Base-by-base conservation (phyloP, 2,113 vertebrate genomes). In the Oophaga pumilio region DNA sequence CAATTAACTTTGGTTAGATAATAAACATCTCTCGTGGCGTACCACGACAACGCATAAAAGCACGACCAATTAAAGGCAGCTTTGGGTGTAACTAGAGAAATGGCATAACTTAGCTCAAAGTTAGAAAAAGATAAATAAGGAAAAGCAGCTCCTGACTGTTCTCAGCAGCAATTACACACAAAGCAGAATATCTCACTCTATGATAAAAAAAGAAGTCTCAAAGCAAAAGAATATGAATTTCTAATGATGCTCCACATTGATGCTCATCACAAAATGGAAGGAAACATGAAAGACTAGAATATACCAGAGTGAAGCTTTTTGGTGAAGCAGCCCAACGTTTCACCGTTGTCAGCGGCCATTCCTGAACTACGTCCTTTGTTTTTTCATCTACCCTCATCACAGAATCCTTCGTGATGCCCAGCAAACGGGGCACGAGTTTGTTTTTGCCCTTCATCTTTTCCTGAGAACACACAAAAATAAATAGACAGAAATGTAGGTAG, bases 371-470 rank as follows among this genome's bases (percentile, higher is more conserved):
- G 0, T 99, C 98, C 93, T 99, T 99, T 71, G 97, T 99, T 94
- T 96, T 98, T 94, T 99, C 98, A 15, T 99, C 98, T 91, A 99
- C 98, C 1, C 98, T 94, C 98, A 99, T 98, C 93, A 99, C 98
- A 0, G 98, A 99, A 91, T 99, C 98, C 90, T 99, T 99, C 92
- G 98, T 99, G 91, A 99, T 97, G 3, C 98, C 98, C 91, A 99
- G 94, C 89, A 99, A 90, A 85, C 98, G 95, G 11, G 97, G 98
- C 52, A 99, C 98, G 87, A 99, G 94, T 89, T 99, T 99, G 91
- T 99, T 99, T 90, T 99, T 99, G 88, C 98, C 96, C 92, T 99
- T 99, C 98, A 99, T 99, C 92, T 99, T 99, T 90, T 99, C 98
- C 98, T 99, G 1, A 0, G 91, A 91, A 2, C 33, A 1, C 1